Percentiles rank a stretch among this genome's conserved stretches.
phyloP scores from a whole-genome alignment of 2,113 vertebrate genomes.

The Aleadryas rufinucha region DNA sequence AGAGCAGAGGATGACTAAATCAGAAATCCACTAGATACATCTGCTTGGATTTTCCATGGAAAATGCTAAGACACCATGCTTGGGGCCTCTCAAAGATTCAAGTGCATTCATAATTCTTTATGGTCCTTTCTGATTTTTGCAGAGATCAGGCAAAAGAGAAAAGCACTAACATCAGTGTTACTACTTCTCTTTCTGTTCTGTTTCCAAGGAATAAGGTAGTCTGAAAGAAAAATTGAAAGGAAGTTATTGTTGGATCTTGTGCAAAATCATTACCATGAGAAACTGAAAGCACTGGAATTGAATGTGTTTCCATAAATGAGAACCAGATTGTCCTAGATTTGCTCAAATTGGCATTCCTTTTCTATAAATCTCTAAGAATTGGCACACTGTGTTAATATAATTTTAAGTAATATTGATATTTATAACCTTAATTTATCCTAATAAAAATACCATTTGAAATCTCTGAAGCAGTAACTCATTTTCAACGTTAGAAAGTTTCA shows the following conservation, averaged over 20 bases:
- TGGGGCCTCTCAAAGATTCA: neutral
- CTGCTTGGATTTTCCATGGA: neutral
- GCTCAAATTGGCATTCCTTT: neutral
- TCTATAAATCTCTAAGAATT: neutral
- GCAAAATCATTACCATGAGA: neutral
- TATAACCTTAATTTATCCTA: neutral
- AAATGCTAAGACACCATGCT: neutral
- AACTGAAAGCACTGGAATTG: neutral
- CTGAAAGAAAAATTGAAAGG: neutral
- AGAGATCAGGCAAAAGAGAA: neutral
- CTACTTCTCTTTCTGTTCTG: neutral
- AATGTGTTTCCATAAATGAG: neutral
- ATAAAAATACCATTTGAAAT: neutral
- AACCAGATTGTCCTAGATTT: neutral
- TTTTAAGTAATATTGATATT: neutral
- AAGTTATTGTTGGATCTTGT: neutral
- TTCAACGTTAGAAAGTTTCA: neutral
- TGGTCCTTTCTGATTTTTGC: neutral
- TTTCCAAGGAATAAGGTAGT: neutral
- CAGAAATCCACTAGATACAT: neutral
- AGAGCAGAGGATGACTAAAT: neutral
- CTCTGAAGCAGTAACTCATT: neutral
- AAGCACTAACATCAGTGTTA: neutral
- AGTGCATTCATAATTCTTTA: neutral
- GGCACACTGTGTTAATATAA: neutral